Evolutionary conservation across 2,797 vertebrate genomes (phyloP).

Genomic region (Dryobates pubescens): DNA sequence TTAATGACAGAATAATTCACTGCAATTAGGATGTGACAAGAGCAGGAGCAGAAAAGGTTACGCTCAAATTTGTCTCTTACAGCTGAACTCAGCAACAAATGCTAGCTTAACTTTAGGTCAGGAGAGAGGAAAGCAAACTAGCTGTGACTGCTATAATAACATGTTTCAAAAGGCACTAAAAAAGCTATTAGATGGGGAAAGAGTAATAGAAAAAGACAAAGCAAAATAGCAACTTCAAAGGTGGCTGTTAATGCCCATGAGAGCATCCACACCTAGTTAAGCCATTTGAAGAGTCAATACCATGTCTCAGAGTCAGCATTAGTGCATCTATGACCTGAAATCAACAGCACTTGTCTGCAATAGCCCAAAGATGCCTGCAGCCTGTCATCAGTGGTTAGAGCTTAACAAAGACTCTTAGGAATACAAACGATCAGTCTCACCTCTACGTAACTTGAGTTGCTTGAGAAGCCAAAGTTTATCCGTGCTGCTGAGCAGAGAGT

Average conservation of each 20-base stretch:
- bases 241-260: not conserved
- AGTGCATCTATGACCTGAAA: not conserved
- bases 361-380: not conserved
- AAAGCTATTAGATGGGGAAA: not conserved
- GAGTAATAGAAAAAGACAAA: not conserved
- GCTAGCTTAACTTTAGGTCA: too few relatives aligned
- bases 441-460: not conserved
- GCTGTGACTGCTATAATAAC: not conserved
- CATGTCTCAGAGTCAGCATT: not conserved
- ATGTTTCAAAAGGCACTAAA: not conserved
- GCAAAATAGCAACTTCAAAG: not conserved
- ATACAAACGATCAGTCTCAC: not conserved
- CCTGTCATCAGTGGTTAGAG: not conserved
- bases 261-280: not conserved
- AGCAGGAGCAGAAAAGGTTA: not conserved
- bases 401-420: not conserved
- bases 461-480: not conserved
- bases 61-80: not conserved
- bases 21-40: not conserved
- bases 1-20: constrained; percentile 1
- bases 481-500: not conserved
- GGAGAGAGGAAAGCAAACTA: not conserved
- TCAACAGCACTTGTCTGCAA: not conserved
- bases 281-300: not conserved
- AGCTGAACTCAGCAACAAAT: not conserved